Evolutionary conservation across 2,797 vertebrate genomes (phyloP).

Genomic region (Poeciliopsis presidionis): DNA sequence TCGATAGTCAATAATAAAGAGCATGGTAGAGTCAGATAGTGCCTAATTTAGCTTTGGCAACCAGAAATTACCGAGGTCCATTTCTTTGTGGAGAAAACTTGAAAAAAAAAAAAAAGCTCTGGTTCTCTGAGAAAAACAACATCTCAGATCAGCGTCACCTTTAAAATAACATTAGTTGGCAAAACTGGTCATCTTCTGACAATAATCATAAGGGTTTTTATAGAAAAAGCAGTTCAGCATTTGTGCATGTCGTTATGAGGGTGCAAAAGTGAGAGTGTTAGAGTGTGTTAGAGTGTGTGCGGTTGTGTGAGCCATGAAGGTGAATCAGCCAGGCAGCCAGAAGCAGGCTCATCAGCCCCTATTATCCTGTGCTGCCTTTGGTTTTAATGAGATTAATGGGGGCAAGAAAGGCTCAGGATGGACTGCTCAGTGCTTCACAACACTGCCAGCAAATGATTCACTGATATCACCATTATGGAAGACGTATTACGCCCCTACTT

Average conservation of each 20-base stretch:
- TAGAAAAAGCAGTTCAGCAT: conserved; percentile 11
- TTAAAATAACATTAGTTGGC: not conserved
- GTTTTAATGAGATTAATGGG: conserved; percentile 74
- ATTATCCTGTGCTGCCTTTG: conserved; percentile 68
- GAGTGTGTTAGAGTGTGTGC: not conserved
- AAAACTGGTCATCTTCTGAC: not conserved
- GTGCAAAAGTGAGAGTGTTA: conserved; percentile 3
- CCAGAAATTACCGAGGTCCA: not conserved
- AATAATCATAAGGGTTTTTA: conserved; percentile 2
- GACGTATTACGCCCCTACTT: not conserved
- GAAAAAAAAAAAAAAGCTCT: too few relatives aligned
- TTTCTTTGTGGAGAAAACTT: not conserved
- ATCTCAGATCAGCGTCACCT: not conserved
- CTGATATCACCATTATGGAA: conserved; percentile 8
- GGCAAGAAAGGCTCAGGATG: conserved; percentile 52
- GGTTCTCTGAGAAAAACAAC: conserved; percentile 1
- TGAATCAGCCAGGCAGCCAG: conserved; percentile 56
- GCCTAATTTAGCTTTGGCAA: not conserved
- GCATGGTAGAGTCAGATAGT: not conserved
- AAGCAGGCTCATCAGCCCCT: conserved; percentile 68
- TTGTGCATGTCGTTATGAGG: conserved; percentile 1
- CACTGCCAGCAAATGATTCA: conserved; percentile 34
- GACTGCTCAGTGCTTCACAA: conserved; percentile 45
- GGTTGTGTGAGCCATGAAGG: conserved; percentile 26
- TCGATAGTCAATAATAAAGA: not conserved